A percentile compares a stretch with the other conserved stretches of the same genome.
Evolutionary conservation across 1,140 invertebrate genomes (phyloP).

Genomic region (Cepaea nemoralis): DNA sequence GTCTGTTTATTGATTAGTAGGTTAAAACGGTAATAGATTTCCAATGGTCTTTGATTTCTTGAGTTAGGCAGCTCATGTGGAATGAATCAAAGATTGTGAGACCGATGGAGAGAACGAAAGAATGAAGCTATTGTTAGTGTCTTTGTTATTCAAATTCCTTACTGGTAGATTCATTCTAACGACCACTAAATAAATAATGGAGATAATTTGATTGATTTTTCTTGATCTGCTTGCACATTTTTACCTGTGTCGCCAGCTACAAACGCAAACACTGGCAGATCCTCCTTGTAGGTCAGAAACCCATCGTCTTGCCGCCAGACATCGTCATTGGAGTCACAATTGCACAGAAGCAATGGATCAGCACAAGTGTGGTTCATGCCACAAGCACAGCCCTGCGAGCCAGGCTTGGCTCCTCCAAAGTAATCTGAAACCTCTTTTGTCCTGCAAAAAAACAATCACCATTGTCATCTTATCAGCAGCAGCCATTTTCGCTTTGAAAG

Average conservation of each 20-base stretch:
- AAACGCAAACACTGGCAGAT: conserved; percentile 60
- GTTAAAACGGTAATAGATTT: too few species aligned
- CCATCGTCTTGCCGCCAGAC: conserved; percentile 58
- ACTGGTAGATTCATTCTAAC: too few species aligned
- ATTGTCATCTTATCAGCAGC: too few species aligned
- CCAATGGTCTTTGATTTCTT: too few species aligned
- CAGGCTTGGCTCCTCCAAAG: conserved; percentile 57
- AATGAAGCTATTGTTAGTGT: neutral
- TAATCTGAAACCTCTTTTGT: conserved; percentile 50
- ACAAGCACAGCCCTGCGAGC: conserved; percentile 55
- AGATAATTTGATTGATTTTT: neutral
- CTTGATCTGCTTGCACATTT: neutral
- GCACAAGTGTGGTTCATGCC: conserved; percentile 53
- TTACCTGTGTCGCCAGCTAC: conserved; percentile 65
- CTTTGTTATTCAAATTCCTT: too few species aligned
- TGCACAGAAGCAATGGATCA: conserved; percentile 45
- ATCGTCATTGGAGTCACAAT: conserved; percentile 63
- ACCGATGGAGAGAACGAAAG: neutral
- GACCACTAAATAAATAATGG: too few species aligned
- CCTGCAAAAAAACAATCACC: neutral
- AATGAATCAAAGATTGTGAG: neutral
- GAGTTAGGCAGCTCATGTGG: neutral
- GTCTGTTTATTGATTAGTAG: too few species aligned
- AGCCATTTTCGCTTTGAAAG: too few species aligned
- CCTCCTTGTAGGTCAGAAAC: conserved; percentile 56